Conservation (phyloP, 2,113 vertebrate species). For the Caracal caracal region DNA sequence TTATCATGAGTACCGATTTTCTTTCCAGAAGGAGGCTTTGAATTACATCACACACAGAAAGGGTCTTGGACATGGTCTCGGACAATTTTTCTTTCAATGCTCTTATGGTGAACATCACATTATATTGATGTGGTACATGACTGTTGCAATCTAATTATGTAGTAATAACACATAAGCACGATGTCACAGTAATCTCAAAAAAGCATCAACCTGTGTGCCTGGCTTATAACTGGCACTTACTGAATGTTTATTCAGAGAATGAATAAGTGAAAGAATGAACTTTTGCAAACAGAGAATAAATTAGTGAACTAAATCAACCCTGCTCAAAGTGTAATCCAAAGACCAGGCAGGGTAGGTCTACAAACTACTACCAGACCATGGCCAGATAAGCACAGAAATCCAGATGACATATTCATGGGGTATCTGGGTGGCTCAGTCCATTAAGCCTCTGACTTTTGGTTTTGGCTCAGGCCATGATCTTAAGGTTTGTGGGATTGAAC, state of each 20-base stretch:
- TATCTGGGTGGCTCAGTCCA: too few species aligned
- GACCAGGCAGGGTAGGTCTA: not conserved
- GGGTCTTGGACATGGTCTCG: not conserved
- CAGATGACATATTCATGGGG: not conserved
- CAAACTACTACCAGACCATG: not conserved
- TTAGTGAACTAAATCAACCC: not conserved
- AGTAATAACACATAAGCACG: not conserved
- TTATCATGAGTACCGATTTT: not conserved
- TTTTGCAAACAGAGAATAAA: not conserved
- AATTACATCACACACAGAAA: not conserved
- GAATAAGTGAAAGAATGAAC: not conserved
- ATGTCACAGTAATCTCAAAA: not conserved
- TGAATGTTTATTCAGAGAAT: not conserved
- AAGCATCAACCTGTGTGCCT: not conserved
- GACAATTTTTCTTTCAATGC: not conserved
- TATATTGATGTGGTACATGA: not conserved
- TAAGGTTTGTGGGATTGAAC: too few species aligned
- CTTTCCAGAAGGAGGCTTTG: slow-evolving; percentile 16
- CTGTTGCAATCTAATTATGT: not conserved
- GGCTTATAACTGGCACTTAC: not conserved
- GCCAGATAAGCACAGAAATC: not conserved
- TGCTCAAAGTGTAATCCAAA: not conserved
- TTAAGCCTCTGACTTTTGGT: too few species aligned
- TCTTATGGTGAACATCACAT: not conserved
- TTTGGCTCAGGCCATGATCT: too few species aligned